Percentiles rank a stretch among this genome's conserved stretches.
Conservation (phyloP, 1,140 invertebrate species). For the Tetramorium parvispinum region DNA sequence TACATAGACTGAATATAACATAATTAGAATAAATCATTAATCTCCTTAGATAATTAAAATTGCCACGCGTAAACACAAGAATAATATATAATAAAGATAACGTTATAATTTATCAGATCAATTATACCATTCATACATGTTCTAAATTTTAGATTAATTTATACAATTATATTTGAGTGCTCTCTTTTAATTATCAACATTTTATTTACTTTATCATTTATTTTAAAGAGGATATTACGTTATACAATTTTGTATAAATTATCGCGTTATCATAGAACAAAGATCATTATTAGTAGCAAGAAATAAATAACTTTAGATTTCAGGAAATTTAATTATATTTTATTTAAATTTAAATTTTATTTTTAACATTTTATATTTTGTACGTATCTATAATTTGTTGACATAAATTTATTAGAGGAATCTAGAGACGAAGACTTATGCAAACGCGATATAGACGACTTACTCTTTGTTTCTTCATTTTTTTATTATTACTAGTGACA, state of each 20-base stretch:
- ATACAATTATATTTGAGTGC: background rate
- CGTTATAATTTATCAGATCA: background rate
- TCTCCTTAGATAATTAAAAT: background rate
- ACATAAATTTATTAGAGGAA: background rate
- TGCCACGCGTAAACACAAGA: too few species aligned
- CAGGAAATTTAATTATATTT: background rate
- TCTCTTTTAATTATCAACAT: background rate
- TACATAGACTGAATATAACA: background rate
- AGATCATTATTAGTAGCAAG: background rate
- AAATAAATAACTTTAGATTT: background rate
- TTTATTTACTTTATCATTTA: background rate
- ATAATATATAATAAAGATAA: background rate
- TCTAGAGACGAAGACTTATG: background rate
- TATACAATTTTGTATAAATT: background rate
- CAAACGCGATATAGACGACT: too few species aligned
- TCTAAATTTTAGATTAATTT: background rate
- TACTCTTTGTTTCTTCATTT: background rate
- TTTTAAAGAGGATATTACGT: background rate
- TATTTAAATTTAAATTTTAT: background rate
- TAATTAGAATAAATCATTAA: background rate
- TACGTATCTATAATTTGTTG: background rate
- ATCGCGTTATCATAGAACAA: background rate
- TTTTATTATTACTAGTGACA: background rate
- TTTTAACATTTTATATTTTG: background rate
- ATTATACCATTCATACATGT: background rate